Evolutionary conservation across 35 echinoderm and acorn worm species (phyloP).

Genomic region (Strongylocentrotus purpuratus): DNA sequence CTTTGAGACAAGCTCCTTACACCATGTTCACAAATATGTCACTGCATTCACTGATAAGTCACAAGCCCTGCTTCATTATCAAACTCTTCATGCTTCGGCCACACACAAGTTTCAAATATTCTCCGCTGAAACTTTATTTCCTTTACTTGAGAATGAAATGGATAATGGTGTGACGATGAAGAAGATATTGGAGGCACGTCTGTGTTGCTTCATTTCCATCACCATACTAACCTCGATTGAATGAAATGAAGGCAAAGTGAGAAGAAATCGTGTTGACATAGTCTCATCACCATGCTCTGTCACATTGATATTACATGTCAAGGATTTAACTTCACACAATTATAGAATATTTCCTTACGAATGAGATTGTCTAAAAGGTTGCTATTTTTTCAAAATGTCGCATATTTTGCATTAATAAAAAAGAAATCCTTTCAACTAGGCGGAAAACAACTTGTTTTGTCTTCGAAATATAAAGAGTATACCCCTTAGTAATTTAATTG

Average conservation of each 20-base stretch:
- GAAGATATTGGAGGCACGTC: neutral
- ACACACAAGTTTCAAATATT: neutral
- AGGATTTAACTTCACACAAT: too few relatives aligned
- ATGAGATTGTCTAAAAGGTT: too few relatives aligned
- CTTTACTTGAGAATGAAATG: neutral
- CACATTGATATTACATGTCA: too few relatives aligned
- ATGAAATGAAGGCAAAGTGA: neutral
- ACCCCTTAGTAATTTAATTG: neutral
- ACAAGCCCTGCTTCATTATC: neutral
- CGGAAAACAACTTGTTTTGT: neutral
- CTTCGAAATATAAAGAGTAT: neutral
- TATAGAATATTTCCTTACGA: too few relatives aligned
- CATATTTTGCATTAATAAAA: too few relatives aligned
- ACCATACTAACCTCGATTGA: neutral
- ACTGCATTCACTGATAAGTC: neutral
- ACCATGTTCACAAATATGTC: neutral
- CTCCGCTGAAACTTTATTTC: neutral
- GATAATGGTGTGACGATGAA: neutral
- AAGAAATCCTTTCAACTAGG: too few relatives aligned
- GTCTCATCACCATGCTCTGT: neutral
- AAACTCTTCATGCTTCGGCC: neutral
- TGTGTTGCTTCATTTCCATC: neutral
- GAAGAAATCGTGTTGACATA: neutral
- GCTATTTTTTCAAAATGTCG: too few relatives aligned
- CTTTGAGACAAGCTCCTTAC: neutral